A percentile compares a stretch with the other conserved stretches of the same genome.
These are phyloP conservation scores for Trematocara caparti DNA, from an alignment of 2,797 vertebrate species.

Conservation along the genomic window DNA sequence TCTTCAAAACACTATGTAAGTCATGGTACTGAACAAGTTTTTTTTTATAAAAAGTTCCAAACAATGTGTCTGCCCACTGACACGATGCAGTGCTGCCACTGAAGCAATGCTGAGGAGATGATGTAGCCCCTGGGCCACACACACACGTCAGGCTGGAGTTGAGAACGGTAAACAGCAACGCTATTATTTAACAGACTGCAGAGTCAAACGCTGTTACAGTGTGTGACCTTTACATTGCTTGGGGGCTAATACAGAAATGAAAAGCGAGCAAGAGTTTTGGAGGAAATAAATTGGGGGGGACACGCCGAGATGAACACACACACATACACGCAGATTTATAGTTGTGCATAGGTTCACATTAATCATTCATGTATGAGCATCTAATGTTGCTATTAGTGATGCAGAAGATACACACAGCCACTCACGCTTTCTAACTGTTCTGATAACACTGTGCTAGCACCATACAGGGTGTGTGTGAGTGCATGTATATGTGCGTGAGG, in stretches of 20 bases:
- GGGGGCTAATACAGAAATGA: conserved; percentile 54
- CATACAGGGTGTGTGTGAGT: not conserved
- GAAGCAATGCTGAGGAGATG: conserved; percentile 29
- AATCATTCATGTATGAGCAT: conserved; percentile 31
- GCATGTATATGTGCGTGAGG: conserved; percentile 11
- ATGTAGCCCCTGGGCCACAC: conserved; percentile 38
- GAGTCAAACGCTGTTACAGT: conserved; percentile 52
- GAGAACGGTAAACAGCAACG: conserved; percentile 59
- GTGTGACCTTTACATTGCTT: conserved; percentile 65
- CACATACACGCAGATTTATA: not conserved
- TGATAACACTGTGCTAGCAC: conserved; percentile 47
- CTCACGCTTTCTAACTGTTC: conserved; percentile 18
- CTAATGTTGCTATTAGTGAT: conserved; percentile 48
- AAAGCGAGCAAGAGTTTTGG: conserved; percentile 20
- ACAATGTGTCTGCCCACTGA: conserved; percentile 31
- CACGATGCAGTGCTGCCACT: conserved; percentile 11
- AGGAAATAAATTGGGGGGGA: conserved; percentile 14
- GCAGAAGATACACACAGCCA: conserved; percentile 20
- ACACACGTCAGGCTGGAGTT: conserved; percentile 19
- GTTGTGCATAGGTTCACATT: conserved; percentile 34
- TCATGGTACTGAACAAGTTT: conserved; percentile 11
- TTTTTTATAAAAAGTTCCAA: not conserved
- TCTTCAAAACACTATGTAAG: not conserved
- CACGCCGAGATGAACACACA: not conserved
- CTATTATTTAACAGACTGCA: conserved; percentile 62